Conservation (phyloP, 2,113 vertebrate species). For the Oryzias woworae region DNA sequence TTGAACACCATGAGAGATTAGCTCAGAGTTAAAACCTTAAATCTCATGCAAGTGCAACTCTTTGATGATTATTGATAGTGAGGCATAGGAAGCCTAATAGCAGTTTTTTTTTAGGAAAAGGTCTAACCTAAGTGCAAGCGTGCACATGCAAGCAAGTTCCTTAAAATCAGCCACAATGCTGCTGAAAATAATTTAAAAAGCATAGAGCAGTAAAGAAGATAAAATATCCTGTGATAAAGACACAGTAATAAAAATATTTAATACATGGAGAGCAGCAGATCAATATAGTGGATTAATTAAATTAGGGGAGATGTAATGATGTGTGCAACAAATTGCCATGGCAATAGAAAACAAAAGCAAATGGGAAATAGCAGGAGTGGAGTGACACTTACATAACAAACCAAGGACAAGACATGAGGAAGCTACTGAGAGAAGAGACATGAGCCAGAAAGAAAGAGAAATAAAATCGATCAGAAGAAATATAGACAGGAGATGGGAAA, state of each 20-base stretch:
- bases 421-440: constrained; percentile 30
- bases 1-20: constrained; percentile 68
- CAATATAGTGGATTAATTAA: constrained; percentile 42
- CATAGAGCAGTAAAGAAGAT: constrained; percentile 36
- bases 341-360: constrained; percentile 52
- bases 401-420: constrained; percentile 40
- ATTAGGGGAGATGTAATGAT: constrained; percentile 19
- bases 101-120: constrained; percentile 30
- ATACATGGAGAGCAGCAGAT: constrained; percentile 38
- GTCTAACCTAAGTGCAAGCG: constrained; percentile 25
- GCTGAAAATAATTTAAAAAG: constrained; percentile 9
- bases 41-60: constrained; percentile 37
- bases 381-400: constrained; percentile 59
- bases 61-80: constrained; percentile 50
- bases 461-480: constrained; percentile 51
- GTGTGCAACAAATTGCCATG: constrained; percentile 50
- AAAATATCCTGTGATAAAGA: constrained; percentile 24
- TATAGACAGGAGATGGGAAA: constrained; percentile 34
- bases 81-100: constrained; percentile 36
- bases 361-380: constrained; percentile 38
- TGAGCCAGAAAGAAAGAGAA: constrained; percentile 33
- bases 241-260: constrained; percentile 34
- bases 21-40: constrained; percentile 57
- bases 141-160: constrained; percentile 34
- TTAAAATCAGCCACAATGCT: constrained; percentile 39